A percentile compares a stretch with the other conserved stretches of the same genome.
These are phyloP conservation scores for Neria commutata DNA, from an alignment of 2,888 invertebrate genomes.

Conservation along the genomic window DNA sequence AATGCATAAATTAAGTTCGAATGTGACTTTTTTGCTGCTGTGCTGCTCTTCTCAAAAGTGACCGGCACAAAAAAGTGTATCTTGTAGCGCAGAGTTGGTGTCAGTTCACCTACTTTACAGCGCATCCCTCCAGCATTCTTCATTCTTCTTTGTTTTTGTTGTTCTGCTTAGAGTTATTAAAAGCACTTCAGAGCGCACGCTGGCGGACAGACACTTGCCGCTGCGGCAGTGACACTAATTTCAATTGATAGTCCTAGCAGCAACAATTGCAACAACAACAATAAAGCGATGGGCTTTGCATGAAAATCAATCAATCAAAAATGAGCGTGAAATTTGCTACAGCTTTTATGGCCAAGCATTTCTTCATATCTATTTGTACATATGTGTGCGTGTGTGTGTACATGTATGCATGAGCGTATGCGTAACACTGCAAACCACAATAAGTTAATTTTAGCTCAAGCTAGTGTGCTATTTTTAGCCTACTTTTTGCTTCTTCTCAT, in stretches of 20 bases:
- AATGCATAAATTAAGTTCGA: too few relatives aligned
- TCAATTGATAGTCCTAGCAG: constrained; percentile 30
- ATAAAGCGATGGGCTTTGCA: constrained; percentile 33
- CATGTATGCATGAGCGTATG: constrained; percentile 7
- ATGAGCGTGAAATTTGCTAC: background rate
- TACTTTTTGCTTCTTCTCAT: background rate
- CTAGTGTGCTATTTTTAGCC: constrained; percentile 48
- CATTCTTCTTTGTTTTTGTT: too few relatives aligned
- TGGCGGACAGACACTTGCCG: background rate
- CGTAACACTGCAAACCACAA: constrained; percentile 32
- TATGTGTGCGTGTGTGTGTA: constrained; percentile 4
- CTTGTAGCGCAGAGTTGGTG: too few relatives aligned
- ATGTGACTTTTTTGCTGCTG: too few relatives aligned
- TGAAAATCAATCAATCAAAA: constrained; percentile 46
- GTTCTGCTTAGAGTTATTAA: too few relatives aligned
- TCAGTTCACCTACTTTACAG: too few relatives aligned
- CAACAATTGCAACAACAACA: constrained; percentile 37
- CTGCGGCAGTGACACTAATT: background rate
- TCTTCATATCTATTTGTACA: background rate
- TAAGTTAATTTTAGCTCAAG: constrained; percentile 49
- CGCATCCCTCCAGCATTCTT: too few relatives aligned
- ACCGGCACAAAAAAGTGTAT: too few relatives aligned
- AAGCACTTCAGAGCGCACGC: too few relatives aligned
- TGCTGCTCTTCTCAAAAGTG: too few relatives aligned
- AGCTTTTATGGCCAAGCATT: background rate